phyloP scores from a whole-genome alignment of 92 coral and sea anemone genomes.

The Muricea muricata region DNA sequence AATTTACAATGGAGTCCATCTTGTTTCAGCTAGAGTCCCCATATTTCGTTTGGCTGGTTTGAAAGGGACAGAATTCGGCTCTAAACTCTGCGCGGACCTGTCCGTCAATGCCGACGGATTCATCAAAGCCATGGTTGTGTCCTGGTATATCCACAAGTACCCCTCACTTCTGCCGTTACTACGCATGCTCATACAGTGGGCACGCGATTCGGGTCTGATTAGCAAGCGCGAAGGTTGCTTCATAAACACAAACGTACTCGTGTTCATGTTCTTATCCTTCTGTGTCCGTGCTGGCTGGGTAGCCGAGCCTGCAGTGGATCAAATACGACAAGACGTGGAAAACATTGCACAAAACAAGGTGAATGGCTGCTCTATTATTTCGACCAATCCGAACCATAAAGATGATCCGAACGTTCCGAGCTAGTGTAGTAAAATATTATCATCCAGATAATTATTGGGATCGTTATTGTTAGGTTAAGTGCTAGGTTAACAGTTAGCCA shows the following conservation, averaged over 20 bases:
- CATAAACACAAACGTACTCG: constrained; percentile 77
- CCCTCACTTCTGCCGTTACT: constrained; percentile 80
- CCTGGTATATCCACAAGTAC: constrained; percentile 72
- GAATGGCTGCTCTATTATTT: too few species aligned
- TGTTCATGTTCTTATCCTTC: constrained; percentile 75
- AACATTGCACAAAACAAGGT: not conserved
- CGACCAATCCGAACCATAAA: too few species aligned
- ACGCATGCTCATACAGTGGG: constrained; percentile 84
- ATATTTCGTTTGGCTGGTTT: constrained; percentile 44
- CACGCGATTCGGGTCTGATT: constrained; percentile 80
- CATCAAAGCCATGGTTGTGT: constrained; percentile 66
- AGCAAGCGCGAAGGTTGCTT: constrained; percentile 73
- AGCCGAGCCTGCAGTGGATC: constrained; percentile 55
- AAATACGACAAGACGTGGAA: constrained; percentile 26
- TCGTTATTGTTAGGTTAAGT: too few species aligned
- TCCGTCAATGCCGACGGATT: constrained; percentile 78
- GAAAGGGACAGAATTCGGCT: constrained; percentile 1
- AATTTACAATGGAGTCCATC: constrained; percentile 36
- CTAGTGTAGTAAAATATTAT: too few species aligned
- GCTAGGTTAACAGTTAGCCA: too few species aligned
- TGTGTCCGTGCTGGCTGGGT: constrained; percentile 70
- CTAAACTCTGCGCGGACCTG: constrained; percentile 69
- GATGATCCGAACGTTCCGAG: too few species aligned
- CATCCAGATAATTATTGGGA: too few species aligned
- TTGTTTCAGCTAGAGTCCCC: constrained; percentile 52